Evolutionary conservation across 2,888 invertebrate genomes (phyloP).

Genomic region (Argyresthia goedartella): DNA sequence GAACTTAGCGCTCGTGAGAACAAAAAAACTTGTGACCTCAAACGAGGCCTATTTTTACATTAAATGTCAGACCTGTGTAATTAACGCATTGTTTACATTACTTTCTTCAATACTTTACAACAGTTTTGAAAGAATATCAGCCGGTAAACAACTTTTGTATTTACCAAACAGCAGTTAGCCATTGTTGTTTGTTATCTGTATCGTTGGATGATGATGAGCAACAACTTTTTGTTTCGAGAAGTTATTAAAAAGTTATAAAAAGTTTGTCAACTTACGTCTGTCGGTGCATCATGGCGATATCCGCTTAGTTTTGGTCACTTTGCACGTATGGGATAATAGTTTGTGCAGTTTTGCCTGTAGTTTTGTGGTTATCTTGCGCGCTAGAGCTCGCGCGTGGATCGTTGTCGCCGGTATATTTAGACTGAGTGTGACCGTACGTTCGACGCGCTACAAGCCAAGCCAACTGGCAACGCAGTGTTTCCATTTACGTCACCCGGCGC

Average conservation of each 20-base stretch:
- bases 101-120: too few relatives aligned
- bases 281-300: constrained; percentile 38
- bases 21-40: constrained; percentile 11
- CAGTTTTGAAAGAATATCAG: constrained; percentile 11
- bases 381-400: constrained; percentile 34
- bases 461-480: too few relatives aligned
- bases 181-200: neutral
- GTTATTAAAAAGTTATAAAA: constrained; percentile 26
- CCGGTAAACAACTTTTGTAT: constrained; percentile 25
- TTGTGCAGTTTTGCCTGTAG: constrained; percentile 54
- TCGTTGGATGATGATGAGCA: constrained; percentile 1
- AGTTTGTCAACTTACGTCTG: constrained; percentile 49
- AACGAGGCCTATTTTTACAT: constrained; percentile 17
- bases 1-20: neutral
- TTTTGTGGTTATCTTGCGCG: constrained; percentile 40
- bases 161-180: constrained; percentile 29
- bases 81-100: neutral
- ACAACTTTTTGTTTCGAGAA: neutral
- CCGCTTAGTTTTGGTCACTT: constrained; percentile 28
- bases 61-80: neutral
- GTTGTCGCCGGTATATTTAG: constrained; percentile 63
- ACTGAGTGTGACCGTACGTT: constrained; percentile 21
- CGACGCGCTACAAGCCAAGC: neutral
- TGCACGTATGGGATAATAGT: constrained; percentile 35
- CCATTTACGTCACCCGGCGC: neutral